Evolutionary conservation across 2,888 invertebrate species (phyloP), one percentile per base, ranked within the genome.

Genomic region (Ashinkailepas kermadecensis): DNA sequence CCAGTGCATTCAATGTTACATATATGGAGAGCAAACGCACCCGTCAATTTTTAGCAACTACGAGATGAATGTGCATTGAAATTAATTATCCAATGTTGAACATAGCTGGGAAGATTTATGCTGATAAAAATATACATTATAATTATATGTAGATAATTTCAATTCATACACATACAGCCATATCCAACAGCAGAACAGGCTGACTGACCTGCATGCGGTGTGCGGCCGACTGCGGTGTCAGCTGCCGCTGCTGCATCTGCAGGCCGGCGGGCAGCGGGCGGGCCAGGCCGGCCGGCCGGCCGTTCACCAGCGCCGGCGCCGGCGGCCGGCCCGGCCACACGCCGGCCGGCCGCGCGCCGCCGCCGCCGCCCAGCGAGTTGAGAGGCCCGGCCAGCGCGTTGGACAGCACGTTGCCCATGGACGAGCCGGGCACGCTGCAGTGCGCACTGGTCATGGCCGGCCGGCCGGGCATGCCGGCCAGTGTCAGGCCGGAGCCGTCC

Each of bases 161-260:
- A 39, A 39, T 39, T 39, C 39, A 39, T 39, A n/a, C 62, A 10
- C n/a, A n/a, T 4, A 64, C 64, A 64, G 8, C 21, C 64, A 64
- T 10, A 64, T n/a, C 64, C 21, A n/a, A 18, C 64, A 64, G 7
- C 15, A 64, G 64, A 8, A 21, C n/a, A 21, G n/a, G 64, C n/a
- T n/a, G 18, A 21, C 74, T 54, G 39, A 74, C 74, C 74, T 74
- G 74, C 74, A 74, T 74, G 8, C 56, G 74, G 25, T n/a, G 67
- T 9, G 2, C 56, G 54, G 54, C 74, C 18, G 74, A 1, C 74
- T 74, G 74, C 21, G 56, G 54, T 56, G 56, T 23, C 74, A 74
- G 54, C 74, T 56, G 54, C 0, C 56, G 74, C 74, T 56, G 74
- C 56, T n/a, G 21, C 70, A 74, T 23, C 74, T 74, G 74, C 54